Percentiles rank a stretch among this genome's conserved stretches.
Evolutionary conservation across 2,113 vertebrate species (phyloP).

Genomic region (Notiomystis cincta): DNA sequence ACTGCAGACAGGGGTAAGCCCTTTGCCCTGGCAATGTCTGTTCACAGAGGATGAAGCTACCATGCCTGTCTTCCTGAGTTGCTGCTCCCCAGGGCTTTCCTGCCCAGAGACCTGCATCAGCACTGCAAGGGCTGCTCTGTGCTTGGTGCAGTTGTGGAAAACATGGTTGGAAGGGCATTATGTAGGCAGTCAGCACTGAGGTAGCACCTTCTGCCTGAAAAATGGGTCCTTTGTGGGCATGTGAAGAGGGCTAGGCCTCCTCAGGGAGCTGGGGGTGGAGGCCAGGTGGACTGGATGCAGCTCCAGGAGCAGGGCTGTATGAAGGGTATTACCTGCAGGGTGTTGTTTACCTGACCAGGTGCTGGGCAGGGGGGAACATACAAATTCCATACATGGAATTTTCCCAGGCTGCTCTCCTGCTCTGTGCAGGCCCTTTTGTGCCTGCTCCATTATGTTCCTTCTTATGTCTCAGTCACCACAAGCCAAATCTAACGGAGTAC

Average conservation of each 20-base stretch:
- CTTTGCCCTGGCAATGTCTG: not conserved
- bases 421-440: not conserved
- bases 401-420: not conserved
- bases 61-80: not conserved
- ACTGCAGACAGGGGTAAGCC: not conserved
- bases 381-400: accelerated
- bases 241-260: not conserved
- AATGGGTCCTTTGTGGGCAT: not conserved
- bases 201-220: not conserved
- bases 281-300: accelerated
- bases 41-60: not conserved
- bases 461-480: not conserved
- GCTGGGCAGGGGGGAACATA: not conserved
- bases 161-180: accelerated
- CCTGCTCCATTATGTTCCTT: not conserved
- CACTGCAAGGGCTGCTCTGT: accelerated
- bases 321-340: accelerated
- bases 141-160: not conserved
- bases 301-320: not conserved
- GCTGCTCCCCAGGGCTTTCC: not conserved
- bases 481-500: not conserved
- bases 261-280: accelerated
- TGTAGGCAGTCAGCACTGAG: not conserved
- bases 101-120: not conserved
- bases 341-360: not conserved